Conservation (phyloP, 2,888 invertebrate species). For the Biston stratarius region DNA sequence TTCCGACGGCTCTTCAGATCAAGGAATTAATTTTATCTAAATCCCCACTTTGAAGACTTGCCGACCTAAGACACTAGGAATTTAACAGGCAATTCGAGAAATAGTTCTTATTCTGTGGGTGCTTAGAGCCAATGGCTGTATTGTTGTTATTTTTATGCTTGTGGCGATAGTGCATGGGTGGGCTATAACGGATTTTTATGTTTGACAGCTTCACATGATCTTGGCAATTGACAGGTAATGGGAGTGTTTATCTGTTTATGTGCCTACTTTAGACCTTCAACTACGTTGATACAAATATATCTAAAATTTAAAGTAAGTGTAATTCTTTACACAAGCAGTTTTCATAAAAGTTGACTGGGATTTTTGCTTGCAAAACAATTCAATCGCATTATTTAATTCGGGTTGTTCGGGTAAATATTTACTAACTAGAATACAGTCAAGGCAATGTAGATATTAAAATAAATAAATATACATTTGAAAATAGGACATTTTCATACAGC, state of each 20-base stretch:
- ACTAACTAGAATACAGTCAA: no score
- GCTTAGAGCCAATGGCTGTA: conserved; percentile 18
- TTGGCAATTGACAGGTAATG: neutral
- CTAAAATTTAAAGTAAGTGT: neutral
- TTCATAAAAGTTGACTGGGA: no score
- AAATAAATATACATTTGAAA: no score
- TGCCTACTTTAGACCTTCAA: neutral
- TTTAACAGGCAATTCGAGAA: neutral
- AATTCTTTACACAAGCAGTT: no score
- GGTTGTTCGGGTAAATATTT: no score
- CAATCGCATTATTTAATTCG: no score
- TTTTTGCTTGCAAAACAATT: no score
- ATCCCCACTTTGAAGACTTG: conserved; percentile 31
- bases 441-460: no score
- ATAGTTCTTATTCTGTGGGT: conserved; percentile 8
- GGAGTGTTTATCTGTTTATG: conserved; percentile 9
- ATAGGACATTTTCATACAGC: no score
- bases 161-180: neutral
- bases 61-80: conserved; percentile 3
- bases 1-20: conserved; percentile 31
- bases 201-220: conserved; percentile 22
- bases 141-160: neutral
- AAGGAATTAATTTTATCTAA: conserved; percentile 36
- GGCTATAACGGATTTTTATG: conserved; percentile 14
- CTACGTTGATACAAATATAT: neutral